Evolutionary conservation across 2,113 vertebrate species (phyloP), one percentile per base, ranked within the genome.

Genomic region (Hyaena hyaena): DNA sequence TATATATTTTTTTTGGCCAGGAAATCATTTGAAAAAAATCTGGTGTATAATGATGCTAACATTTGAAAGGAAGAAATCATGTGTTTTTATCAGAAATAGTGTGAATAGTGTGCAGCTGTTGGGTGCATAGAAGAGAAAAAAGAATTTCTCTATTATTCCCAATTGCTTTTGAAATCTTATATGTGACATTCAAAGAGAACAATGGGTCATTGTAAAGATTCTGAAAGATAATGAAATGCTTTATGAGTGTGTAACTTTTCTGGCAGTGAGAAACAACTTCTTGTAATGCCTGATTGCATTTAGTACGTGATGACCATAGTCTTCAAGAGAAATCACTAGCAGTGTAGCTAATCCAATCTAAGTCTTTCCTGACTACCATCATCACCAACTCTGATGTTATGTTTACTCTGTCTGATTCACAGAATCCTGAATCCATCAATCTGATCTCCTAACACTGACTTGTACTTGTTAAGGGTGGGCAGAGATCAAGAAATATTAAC

Each of bases 61-160:
- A 94, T 95, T 85, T 97, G 93, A 98, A 97, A 86, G 88, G 80
- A 95, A 94, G 80, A 82, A 28, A 63, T 87, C n/a, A 90, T 39
- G 6, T 88, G 28, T 61, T 92, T 45, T 84, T 43, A 97, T 88
- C 31, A 82, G 87, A 97, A 97, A 81, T 85, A 61, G 10, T 79
- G 89, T 95, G 85, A 97, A 93, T 0, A 7, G 2, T n/a, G 58
- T 98, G 66, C 93, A 98, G 90, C 93, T 98, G 93, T 93, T 93
- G 73, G 87, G 48, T 88, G 43, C 96, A 95, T 90, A 92, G 97
- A 97, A 93, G 7, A 93, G 45, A 79, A 96, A 93, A 97, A 93
- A 0, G 26, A 92, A 17, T 92, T 97, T 97, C 87, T 77, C 97
- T 63, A 95, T 96, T 91, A 77, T 97, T 98, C 68, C 88, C 65